A percentile compares a stretch with the other conserved stretches of the same genome.
phyloP scores from a whole-genome alignment of 2,113 vertebrate genomes.

The Syrrhaptes paradoxus region DNA sequence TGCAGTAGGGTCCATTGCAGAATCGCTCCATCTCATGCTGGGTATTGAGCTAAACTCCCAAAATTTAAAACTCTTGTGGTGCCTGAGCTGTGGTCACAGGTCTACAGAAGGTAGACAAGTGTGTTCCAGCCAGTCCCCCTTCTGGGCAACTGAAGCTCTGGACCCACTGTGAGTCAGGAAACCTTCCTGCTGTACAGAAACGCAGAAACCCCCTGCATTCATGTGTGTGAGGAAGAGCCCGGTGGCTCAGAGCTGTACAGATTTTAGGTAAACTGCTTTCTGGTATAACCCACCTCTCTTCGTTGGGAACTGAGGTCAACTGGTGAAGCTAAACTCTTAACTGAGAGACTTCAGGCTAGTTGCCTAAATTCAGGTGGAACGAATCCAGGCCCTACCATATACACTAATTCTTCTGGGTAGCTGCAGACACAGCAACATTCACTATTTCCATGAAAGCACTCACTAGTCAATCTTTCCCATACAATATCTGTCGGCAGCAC shows the following conservation, averaged over 20 bases:
- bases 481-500: neutral
- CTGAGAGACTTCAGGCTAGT: neutral
- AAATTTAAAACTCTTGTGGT: neutral
- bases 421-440: constrained; percentile 8
- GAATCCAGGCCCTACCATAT: neutral
- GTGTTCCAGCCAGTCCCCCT: neutral
- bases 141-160: neutral
- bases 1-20: neutral
- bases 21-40: neutral
- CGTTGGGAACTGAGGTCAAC: neutral
- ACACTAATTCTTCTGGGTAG: neutral
- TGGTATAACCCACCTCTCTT: neutral
- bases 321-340: neutral
- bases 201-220: accelerated
- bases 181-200: neutral
- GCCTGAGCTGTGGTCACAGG: neutral
- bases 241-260: neutral
- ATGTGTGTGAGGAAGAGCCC: neutral
- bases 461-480: neutral
- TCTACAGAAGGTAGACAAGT: neutral
- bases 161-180: neutral
- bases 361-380: neutral
- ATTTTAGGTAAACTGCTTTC: neutral
- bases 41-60: neutral
- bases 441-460: constrained; percentile 8